Base-by-base conservation (phyloP, 2,797 vertebrate species). In the Crocidura indochinensis region DNA sequence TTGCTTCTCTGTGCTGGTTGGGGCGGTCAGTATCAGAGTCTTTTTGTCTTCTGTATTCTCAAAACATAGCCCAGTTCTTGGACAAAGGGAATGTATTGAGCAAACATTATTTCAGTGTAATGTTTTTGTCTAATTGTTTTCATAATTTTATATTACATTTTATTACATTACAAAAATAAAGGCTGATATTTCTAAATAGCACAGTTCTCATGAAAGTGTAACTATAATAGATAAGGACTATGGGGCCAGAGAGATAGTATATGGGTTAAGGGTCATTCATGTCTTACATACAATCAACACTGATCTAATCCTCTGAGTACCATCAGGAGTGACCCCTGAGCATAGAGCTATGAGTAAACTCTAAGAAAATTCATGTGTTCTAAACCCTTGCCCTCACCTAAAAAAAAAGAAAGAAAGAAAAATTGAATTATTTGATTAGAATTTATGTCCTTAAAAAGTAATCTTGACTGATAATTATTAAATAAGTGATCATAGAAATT, bases 141-240 rank as follows among this genome's bases (percentile, higher is more conserved):
- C 14, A 77, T 27, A 81, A 56, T 49, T 79, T 76, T 56, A 78
- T 49, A 15, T 8, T 89, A 68, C 78, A 85, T 49, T 78, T 31
- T 84, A 12, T 73, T 22, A 84, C 20, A 15, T 65, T 80, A 77
- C 15, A 83, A 84, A 86, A 90, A 92, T 73, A 20, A 86, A 84
- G 62, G 73, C 10, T 38, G 20, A 68, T 29, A 11, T 71, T 71
- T 1, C 67, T 19, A 78, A 91, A 86, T 44, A 19, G 17, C 60
- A n/a, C 75, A 72, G 6, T 62, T 90, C 29, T 92, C 29, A 11
- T 19, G 62, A 71, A 49, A 78, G 29, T 65, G 29, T 49, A 24
- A 38, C 10, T 8, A 51, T 1, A 64, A 27, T 20, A 68, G 72
- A 38, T 64, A 4, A 75, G 26, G 22, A 19, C 46, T 26, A 2